A percentile compares a stretch with the other conserved stretches of the same genome.
Conservation (phyloP, 2,888 invertebrate genomes). For the Yponomeuta sedellus region DNA sequence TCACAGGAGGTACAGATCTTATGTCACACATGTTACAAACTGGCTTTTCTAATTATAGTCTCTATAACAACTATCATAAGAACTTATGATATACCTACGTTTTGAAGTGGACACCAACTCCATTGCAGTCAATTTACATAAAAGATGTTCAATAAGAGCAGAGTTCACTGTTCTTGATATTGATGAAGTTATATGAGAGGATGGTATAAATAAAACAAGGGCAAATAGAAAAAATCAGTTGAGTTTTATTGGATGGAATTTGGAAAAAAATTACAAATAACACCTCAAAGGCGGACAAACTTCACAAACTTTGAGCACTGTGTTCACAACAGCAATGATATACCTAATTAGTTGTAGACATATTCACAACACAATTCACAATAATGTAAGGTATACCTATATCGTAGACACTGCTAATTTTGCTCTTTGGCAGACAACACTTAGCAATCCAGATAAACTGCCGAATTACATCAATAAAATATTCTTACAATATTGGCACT, state of each 20-base stretch:
- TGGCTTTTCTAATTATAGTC: background rate
- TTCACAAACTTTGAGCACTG: slow-evolving; percentile 52
- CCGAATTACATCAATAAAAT: slow-evolving; percentile 22
- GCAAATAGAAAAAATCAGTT: slow-evolving; percentile 49
- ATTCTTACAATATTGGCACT: slow-evolving; percentile 36
- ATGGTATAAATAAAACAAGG: slow-evolving; percentile 28
- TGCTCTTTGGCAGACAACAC: slow-evolving; percentile 39
- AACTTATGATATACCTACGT: too few species aligned
- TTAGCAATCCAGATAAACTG: slow-evolving; percentile 16
- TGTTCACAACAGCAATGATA: slow-evolving; percentile 39
- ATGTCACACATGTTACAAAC: background rate
- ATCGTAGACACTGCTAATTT: slow-evolving; percentile 30
- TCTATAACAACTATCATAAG: background rate
- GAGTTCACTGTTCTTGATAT: background rate
- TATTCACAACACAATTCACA: slow-evolving; percentile 51
- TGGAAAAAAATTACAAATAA: slow-evolving; percentile 59
- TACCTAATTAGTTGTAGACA: slow-evolving; percentile 38
- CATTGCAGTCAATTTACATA: background rate
- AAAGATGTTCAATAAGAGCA: background rate
- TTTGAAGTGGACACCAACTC: background rate
- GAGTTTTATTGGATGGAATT: slow-evolving; percentile 63
- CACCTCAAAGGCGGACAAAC: slow-evolving; percentile 49
- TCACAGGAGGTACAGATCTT: too few species aligned
- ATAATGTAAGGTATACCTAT: slow-evolving; percentile 5
- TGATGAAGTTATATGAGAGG: background rate